Percentiles rank a stretch among this genome's conserved stretches.
phyloP scores from a whole-genome alignment of 2,888 invertebrate species.

The Ichneumoninae sp. region DNA sequence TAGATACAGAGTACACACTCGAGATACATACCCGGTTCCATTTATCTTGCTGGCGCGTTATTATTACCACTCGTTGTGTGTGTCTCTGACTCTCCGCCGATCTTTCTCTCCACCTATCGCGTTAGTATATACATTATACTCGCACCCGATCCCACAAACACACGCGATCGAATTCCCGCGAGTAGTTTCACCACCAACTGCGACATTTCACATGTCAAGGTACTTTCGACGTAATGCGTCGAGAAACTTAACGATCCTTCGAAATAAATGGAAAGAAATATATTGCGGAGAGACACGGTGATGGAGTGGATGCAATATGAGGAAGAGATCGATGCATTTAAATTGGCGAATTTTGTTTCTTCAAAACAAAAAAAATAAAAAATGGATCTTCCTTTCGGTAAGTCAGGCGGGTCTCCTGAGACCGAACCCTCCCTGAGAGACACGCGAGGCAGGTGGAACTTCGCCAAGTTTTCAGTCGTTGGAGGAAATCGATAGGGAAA shows the following conservation, averaged over 20 bases:
- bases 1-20: conserved; percentile 49
- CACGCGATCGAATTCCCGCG: conserved; percentile 41
- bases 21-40: conserved; percentile 65
- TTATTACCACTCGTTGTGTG: conserved; percentile 60
- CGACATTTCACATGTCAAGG: conserved; percentile 62
- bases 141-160: conserved; percentile 17
- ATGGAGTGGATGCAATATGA: not conserved
- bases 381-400: conserved; percentile 3
- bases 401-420: conserved; percentile 12
- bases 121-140: conserved; percentile 17
- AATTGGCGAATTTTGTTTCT: conserved; percentile 69
- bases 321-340: conserved; percentile 71
- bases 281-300: not conserved
- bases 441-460: conserved; percentile 46
- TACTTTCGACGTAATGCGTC: conserved; percentile 60
- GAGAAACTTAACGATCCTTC: conserved; percentile 61
- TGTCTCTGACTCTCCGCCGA: conserved; percentile 47
- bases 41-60: conserved; percentile 67
- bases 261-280: conserved; percentile 18
- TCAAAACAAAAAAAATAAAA: not conserved
- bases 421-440: conserved; percentile 18
- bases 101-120: conserved; percentile 35
- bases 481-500: conserved; percentile 53
- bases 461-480: conserved; percentile 35
- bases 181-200: conserved; percentile 62